Evolutionary conservation across 2,797 vertebrate genomes (phyloP), one percentile per base, ranked within the genome.

Genomic region (Oreonectes daqikongensis): DNA sequence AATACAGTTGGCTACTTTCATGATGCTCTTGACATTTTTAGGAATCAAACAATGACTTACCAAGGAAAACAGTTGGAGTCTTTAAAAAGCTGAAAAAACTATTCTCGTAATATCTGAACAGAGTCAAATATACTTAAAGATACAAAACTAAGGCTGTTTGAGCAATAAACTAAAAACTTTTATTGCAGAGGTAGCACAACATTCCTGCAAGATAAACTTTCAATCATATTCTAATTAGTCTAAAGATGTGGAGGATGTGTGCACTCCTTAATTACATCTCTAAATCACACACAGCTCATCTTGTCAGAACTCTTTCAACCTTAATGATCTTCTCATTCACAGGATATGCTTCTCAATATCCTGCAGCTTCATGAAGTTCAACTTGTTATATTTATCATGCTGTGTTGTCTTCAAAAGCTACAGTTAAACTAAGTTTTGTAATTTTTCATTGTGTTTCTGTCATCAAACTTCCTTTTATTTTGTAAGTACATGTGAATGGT

Each of bases 121-220:
- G 3, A 12, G 2, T 50, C 6, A n/a, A n/a, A 53, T 48, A 48
- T 18, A 48, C 40, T 50, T 64, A 18, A 9, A 50, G 35, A 35
- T 9, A 2, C 10, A 35, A 65, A 26, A 48, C 22, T 42, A 35
- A 35, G 35, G 35, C 35, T n/a, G n/a, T n/a, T 11, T 38, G 10
- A 26, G 44, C 22, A 42, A 5, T 10, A 8, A 74, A 65, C 4
- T 14, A 15, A 17, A 55, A 17, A 46, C 4, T 8, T 46, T 20
- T 52, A 52, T 42, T 42, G 18, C 55, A 67, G 24, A 75, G 40
- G 50, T 67, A 73, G 72, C 72, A 67, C 48, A 61, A 38, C 42
- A 61, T 35, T 48, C 53, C 26, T 20, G 22, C 11, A 46, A 24
- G 57, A 59, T 22, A 76, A 42, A 48, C 20, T 60, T 0, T 0